A percentile compares a stretch with the other conserved stretches of the same genome.
phyloP scores from a whole-genome alignment of 2,888 invertebrate species.

The Yponomeuta malinellus region DNA sequence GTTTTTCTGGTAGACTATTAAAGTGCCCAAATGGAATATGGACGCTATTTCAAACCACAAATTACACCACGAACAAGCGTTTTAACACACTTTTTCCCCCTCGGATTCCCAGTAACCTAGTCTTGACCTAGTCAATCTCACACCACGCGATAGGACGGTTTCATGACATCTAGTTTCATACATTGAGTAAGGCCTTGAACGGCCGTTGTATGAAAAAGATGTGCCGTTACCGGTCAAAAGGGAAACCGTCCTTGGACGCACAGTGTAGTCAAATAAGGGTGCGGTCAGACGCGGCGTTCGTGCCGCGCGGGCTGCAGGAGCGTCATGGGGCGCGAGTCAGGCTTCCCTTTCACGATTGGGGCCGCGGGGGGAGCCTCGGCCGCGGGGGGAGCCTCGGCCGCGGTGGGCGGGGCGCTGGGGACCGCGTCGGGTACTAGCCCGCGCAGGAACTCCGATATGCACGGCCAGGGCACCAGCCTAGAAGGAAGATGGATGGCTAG shows the following conservation, averaged over 20 bases:
- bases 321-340: slow-evolving; percentile 53
- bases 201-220: no score
- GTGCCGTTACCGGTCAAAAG: no score
- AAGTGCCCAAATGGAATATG: no score
- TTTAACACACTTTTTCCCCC: no score
- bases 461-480: slow-evolving; percentile 85
- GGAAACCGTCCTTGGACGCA: neutral
- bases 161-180: no score
- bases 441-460: slow-evolving; percentile 78
- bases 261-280: neutral
- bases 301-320: slow-evolving; percentile 54
- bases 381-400: slow-evolving; percentile 20
- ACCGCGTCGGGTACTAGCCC: slow-evolving; percentile 81
- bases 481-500: neutral
- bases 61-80: no score
- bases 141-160: no score
- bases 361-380: slow-evolving; percentile 18
- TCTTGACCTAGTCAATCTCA: no score
- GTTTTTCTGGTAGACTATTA: neutral
- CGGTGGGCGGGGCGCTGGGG: slow-evolving; percentile 45
- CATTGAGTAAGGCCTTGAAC: no score
- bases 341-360: slow-evolving; percentile 27
- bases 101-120: no score
- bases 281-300: slow-evolving; percentile 47
- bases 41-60: no score